These are phyloP conservation scores for Ophiothrix spiculata DNA, from an alignment of 35 echinoderm and acorn worm genomes.

Conservation along the genomic window DNA sequence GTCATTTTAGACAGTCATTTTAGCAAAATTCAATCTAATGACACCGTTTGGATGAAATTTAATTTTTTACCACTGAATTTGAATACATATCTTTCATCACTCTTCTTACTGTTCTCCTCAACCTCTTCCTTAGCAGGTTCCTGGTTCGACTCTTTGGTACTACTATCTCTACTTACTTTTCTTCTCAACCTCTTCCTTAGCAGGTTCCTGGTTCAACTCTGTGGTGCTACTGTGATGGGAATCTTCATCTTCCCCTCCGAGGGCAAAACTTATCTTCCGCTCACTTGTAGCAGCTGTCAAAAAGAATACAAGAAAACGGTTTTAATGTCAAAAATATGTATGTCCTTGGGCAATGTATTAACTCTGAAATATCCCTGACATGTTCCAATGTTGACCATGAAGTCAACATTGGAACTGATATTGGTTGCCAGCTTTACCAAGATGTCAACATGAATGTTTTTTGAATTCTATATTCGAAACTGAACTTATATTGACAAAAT, in stretches of 20 bases:
- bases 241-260: slow-evolving; percentile 73
- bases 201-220: slow-evolving; percentile 71
- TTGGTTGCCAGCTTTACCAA: too few species aligned
- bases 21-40: background rate
- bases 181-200: slow-evolving; percentile 38
- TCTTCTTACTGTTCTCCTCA: background rate
- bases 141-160: background rate
- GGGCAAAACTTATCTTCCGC: slow-evolving; percentile 94
- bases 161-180: slow-evolving; percentile 39
- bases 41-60: background rate
- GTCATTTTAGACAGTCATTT: background rate
- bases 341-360: too few species aligned
- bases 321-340: too few species aligned
- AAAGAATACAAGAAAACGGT: too few species aligned
- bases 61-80: background rate
- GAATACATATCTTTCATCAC: background rate
- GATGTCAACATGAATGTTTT: too few species aligned
- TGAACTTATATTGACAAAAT: too few species aligned
- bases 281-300: slow-evolving; percentile 67
- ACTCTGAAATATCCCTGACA: too few species aligned
- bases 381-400: too few species aligned
- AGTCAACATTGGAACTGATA: too few species aligned
- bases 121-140: background rate
- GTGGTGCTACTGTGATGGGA: slow-evolving; percentile 94
- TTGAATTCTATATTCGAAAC: too few species aligned